Percentiles rank a stretch among this genome's conserved stretches.
Evolutionary conservation across 2,113 vertebrate genomes (phyloP).

Genomic region (Oncorhynchus nerka): DNA sequence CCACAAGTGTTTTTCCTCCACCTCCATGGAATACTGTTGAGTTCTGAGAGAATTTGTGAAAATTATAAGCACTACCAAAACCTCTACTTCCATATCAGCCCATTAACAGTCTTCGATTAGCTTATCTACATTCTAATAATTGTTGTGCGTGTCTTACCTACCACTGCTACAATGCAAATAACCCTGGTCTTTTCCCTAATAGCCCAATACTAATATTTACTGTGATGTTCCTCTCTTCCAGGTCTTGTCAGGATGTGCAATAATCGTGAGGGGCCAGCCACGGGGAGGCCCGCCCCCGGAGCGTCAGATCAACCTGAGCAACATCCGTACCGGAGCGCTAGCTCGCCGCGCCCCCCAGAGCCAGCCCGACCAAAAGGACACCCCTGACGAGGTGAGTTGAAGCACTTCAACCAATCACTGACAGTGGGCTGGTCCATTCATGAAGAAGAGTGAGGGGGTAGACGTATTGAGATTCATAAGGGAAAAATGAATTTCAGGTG

Average conservation of each 20-base stretch:
- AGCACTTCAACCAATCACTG: not conserved
- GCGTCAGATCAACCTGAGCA: constrained; percentile 97
- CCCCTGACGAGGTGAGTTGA: constrained; percentile 85
- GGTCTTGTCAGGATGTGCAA: constrained; percentile 96
- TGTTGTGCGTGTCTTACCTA: not conserved
- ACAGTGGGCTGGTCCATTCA: not conserved
- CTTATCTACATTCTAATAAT: not conserved
- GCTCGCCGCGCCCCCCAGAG: constrained; percentile 82
- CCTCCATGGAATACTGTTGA: no score
- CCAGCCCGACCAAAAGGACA: constrained; percentile 89
- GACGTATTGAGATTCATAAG: no score
- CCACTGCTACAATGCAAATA: not conserved
- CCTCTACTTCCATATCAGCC: not conserved
- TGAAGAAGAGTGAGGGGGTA: not conserved
- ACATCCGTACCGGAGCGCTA: constrained; percentile 86
- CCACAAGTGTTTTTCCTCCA: no score
- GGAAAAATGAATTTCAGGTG: no score
- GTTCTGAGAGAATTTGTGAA: no score
- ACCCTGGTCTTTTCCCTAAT: not conserved
- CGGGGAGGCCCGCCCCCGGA: constrained; percentile 92
- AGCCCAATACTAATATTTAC: not conserved
- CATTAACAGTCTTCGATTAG: not conserved
- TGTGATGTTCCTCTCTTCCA: constrained; percentile 45
- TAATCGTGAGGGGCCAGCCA: constrained; percentile 94
- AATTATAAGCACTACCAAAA: no score